A percentile compares a stretch with the other conserved stretches of the same genome.
phyloP scores from a whole-genome alignment of 2,113 vertebrate species.

The Natator depressus region DNA sequence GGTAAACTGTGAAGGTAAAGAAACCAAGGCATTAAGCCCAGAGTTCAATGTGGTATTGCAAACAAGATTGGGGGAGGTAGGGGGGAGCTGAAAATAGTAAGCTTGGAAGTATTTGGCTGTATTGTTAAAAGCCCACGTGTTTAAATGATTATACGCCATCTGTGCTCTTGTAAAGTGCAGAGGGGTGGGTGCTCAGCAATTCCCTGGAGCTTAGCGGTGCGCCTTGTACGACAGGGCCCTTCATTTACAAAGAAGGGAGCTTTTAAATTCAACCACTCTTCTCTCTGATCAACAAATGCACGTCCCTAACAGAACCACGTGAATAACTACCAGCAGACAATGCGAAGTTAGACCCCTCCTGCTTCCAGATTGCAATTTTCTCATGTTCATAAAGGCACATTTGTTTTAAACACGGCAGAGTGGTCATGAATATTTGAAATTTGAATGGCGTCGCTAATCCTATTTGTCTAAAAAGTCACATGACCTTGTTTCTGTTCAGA shows the following conservation, averaged over 20 bases:
- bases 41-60: not conserved
- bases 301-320: too few relatives aligned
- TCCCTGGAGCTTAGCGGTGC: not conserved
- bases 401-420: too few relatives aligned
- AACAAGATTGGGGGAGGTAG: not conserved
- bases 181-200: not conserved
- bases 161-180: too few relatives aligned
- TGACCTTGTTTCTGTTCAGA: not conserved
- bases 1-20: not conserved
- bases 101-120: not conserved
- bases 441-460: too few relatives aligned
- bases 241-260: not conserved
- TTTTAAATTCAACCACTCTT: not conserved
- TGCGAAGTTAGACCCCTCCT: not conserved
- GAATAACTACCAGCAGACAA: not conserved
- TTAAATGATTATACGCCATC: not conserved
- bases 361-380: not conserved
- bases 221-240: not conserved
- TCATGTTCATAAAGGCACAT: not conserved
- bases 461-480: not conserved
- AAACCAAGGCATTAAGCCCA: not conserved
- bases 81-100: not conserved
- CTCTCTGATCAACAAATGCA: not conserved
- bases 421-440: not conserved
- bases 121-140: not conserved